Evolutionary conservation across 1,140 invertebrate genomes (phyloP), one percentile per base, ranked within the genome.

Genomic region (Musca vetustissima): DNA sequence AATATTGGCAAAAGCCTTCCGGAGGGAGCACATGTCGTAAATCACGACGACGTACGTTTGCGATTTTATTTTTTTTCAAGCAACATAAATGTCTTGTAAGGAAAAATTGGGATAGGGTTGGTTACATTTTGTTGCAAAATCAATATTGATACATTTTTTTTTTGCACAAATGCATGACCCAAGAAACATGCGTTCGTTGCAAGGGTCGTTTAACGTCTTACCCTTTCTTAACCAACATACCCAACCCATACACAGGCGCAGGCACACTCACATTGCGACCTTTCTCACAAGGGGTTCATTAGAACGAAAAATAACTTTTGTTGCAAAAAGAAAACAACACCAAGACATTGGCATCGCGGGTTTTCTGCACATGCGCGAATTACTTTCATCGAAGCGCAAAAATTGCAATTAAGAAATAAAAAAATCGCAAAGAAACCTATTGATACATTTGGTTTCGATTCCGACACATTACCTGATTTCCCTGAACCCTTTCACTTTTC

Each of bases 311-410:
- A 22, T 7, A 49, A 32, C 3, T 32, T 32, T 9, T 9, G 9
- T 32, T 3, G 28, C 28, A 32, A 32, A 32, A 32, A 32, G 9
- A 32, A 32, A 32, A 32, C 3, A 32, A 32, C 28, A 32, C 36
- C 36, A 43, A 43, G 36, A 43, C 36, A 43, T 21, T 28, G 28
- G 17, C 49, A 28, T 22, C 24, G 24, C 52, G 17, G n/a, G n/a
- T n/a, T n/a, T 55, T 55, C 19, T 61, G 57, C 19, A 32, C 57
- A 59, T 25, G 25, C 55, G 55, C 57, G 36, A 61, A 61, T 36
- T 61, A 43, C 36, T 28, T 36, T 28, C 57, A 61, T 28, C n/a
- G 21, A 61, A 61, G 57, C 57, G 28, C n/a, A 61, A 61, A 36
- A 19, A 32, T 61, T 61, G 17, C 57, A 61, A 61, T 61, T 61